Conservation (phyloP, 2,797 vertebrate genomes). For the Cygnus olor region DNA sequence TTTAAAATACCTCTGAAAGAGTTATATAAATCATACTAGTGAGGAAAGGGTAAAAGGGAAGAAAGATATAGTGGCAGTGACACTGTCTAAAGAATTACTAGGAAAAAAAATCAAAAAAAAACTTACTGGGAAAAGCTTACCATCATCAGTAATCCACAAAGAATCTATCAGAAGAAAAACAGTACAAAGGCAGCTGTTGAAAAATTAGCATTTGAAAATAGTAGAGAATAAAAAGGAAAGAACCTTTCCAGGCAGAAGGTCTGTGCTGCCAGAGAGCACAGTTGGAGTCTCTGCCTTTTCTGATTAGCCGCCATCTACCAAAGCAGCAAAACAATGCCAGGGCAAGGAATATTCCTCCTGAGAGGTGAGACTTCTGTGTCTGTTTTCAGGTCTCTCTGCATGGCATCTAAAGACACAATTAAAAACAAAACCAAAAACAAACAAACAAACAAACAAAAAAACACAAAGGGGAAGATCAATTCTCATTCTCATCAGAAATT, state of each 20-base stretch:
- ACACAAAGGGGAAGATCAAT: not conserved
- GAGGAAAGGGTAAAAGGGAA: not conserved
- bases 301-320: not conserved
- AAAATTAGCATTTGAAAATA: slow-evolving; percentile 46
- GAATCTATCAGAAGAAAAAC: not conserved
- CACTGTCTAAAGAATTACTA: not conserved
- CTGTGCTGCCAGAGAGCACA: not conserved
- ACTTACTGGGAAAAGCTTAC: not conserved
- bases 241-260: slow-evolving; percentile 42
- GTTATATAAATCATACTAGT: not conserved
- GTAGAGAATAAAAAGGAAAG: not conserved
- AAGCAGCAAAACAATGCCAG: slow-evolving; percentile 1
- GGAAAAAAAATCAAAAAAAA: not conserved
- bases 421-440: not conserved
- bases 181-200: not conserved
- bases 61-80: not conserved
- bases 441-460: too few relatives aligned
- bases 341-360: not conserved
- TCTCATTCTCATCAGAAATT: not conserved
- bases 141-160: not conserved
- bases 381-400: slow-evolving; percentile 17
- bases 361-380: not conserved
- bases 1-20: not conserved
- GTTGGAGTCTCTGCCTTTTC: slow-evolving; percentile 11
- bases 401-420: not conserved